A percentile compares a stretch with the other conserved stretches of the same genome.
Evolutionary conservation across 2,113 vertebrate genomes (phyloP).

Genomic region (Coracopsis vasa): DNA sequence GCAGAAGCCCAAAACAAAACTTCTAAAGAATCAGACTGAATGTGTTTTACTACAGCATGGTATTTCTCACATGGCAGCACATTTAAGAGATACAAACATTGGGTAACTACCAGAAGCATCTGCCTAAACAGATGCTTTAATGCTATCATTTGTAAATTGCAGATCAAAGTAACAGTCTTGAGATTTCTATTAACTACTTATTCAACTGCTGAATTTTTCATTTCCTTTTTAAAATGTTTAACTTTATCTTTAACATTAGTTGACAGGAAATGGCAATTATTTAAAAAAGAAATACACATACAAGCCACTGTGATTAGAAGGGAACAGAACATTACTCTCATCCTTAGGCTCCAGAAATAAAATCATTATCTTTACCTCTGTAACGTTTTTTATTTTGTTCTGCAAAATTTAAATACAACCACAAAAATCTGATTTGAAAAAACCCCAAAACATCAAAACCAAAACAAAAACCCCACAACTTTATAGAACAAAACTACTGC

Average conservation of each 20-base stretch:
- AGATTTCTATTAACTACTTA: conserved; percentile 21
- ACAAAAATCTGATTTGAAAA: neutral
- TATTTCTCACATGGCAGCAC: neutral
- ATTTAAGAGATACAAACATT: neutral
- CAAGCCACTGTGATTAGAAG: neutral
- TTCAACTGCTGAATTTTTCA: neutral
- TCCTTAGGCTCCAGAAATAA: neutral
- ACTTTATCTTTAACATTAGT: neutral
- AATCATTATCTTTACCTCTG: neutral
- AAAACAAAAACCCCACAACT: neutral
- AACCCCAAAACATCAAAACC: no score
- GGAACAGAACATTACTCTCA: neutral
- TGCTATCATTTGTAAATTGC: neutral
- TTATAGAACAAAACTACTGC: neutral
- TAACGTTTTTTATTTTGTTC: neutral
- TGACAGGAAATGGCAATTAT: neutral
- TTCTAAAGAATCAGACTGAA: neutral
- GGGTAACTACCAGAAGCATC: neutral
- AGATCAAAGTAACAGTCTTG: neutral
- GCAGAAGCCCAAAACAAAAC: neutral
- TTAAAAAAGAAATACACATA: neutral
- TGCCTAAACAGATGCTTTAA: conserved; percentile 32
- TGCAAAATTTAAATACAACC: neutral
- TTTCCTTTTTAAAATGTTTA: neutral
- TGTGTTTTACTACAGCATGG: neutral